Percentiles rank a stretch among this genome's conserved stretches.
Conservation (phyloP, 1,140 invertebrate species). For the Cepaea nemoralis region DNA sequence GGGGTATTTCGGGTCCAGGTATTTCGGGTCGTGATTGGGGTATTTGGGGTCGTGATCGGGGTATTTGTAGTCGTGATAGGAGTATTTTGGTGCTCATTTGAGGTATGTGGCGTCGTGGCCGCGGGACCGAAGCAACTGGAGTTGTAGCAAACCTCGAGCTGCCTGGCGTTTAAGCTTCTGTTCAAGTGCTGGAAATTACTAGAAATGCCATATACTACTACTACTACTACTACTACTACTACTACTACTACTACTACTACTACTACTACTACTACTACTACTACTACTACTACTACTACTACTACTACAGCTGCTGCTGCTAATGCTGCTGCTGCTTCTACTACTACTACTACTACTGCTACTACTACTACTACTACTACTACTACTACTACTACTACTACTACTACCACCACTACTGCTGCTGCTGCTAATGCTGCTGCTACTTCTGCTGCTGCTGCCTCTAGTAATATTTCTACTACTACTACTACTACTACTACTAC, state of each 20-base stretch:
- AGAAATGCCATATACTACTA: constrained; percentile 28
- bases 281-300: constrained; percentile 43
- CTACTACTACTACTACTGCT: constrained; percentile 2
- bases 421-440: constrained; percentile 39
- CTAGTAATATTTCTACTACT: constrained; percentile 40
- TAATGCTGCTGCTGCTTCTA: background rate
- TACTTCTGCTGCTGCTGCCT: constrained; percentile 2
- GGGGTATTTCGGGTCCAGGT: too few relatives aligned
- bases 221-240: background rate
- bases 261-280: constrained; percentile 44
- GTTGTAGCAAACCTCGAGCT: constrained; percentile 36
- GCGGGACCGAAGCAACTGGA: background rate
- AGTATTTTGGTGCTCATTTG: too few relatives aligned
- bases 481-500: constrained; percentile 40
- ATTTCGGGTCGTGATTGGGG: too few relatives aligned
- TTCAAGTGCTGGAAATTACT: constrained; percentile 3
- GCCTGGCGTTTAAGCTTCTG: constrained; percentile 25
- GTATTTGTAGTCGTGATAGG: too few relatives aligned
- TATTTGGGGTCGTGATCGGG: too few relatives aligned
- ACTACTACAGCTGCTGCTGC: constrained; percentile 34
- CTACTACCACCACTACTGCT: constrained; percentile 44
- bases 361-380: constrained; percentile 22
- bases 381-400: constrained; percentile 39
- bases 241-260: constrained; percentile 45
- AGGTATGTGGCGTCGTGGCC: background rate